Conservation (phyloP, 2,888 invertebrate genomes). For the Hypomecis atomaria region DNA sequence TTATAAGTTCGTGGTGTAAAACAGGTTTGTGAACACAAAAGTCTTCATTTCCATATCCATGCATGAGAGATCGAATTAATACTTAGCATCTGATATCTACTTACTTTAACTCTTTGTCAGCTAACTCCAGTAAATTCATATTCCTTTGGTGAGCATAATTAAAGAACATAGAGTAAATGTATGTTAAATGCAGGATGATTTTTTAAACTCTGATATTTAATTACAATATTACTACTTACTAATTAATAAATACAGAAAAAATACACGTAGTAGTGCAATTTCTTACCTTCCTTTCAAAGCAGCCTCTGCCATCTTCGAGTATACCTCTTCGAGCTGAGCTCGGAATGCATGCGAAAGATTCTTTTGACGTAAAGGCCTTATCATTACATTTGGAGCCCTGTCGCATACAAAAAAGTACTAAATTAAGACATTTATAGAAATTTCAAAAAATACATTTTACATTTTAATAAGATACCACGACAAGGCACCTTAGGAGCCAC, state of each 20-base stretch:
- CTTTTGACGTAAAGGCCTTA: constrained; percentile 87
- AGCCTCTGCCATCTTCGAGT: constrained; percentile 84
- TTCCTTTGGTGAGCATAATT: constrained; percentile 70
- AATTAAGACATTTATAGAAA: neutral
- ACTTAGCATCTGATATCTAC: constrained; percentile 40
- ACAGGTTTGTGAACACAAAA: too few relatives aligned
- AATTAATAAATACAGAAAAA: too few relatives aligned
- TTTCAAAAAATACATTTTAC: too few relatives aligned
- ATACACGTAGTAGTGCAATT: too few relatives aligned
- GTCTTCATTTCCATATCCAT: too few relatives aligned
- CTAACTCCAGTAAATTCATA: constrained; percentile 68
- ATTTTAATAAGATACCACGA: too few relatives aligned
- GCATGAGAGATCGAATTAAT: too few relatives aligned
- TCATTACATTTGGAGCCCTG: constrained; percentile 72
- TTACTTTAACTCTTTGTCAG: constrained; percentile 64
- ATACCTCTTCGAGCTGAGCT: constrained; percentile 82
- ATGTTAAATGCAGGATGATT: neutral
- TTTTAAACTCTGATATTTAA: neutral
- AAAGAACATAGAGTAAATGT: constrained; percentile 17
- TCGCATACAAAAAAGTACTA: neutral
- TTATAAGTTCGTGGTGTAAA: too few relatives aligned
- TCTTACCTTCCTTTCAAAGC: constrained; percentile 82
- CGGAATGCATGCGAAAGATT: constrained; percentile 85
- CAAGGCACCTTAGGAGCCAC: too few relatives aligned
- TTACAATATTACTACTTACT: too few relatives aligned